These are phyloP conservation scores for Aphodius granarius DNA, from an alignment of 2,888 invertebrate species.

Conservation along the genomic window DNA sequence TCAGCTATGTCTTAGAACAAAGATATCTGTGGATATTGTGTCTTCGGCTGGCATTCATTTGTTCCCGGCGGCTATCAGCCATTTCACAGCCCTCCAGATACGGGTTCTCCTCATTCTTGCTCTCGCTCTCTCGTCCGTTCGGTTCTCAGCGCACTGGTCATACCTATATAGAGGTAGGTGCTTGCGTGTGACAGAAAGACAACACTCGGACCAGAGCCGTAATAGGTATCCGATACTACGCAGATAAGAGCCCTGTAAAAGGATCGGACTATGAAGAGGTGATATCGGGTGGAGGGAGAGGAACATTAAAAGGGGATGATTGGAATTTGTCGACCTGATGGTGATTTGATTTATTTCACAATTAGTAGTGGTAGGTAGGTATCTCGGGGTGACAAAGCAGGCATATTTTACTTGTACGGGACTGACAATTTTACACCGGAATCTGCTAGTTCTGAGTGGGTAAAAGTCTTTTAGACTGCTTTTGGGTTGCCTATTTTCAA, in stretches of 20 bases:
- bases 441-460: too few relatives aligned
- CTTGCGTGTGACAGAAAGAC: not conserved
- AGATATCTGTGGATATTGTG: slow-evolving; percentile 47
- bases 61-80: slow-evolving; percentile 36
- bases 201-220: not conserved
- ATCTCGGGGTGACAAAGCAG: not conserved
- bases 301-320: not conserved
- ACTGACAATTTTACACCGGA: too few relatives aligned
- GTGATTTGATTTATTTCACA: not conserved
- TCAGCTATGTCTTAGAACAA: slow-evolving; percentile 52
- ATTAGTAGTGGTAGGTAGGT: not conserved
- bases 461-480: too few relatives aligned
- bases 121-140: not conserved
- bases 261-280: not conserved
- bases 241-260: not conserved
- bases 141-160: not conserved
- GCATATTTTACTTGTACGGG: not conserved
- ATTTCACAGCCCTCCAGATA: slow-evolving; percentile 34
- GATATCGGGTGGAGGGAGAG: not conserved
- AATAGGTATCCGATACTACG: not conserved
- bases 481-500: too few relatives aligned
- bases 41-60: slow-evolving; percentile 36
- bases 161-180: not conserved
- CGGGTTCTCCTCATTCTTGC: not conserved
- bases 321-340: not conserved